Percentiles rank a stretch among this genome's conserved stretches.
These are phyloP conservation scores for Todus mexicanus DNA, from an alignment of 2,797 vertebrate genomes.

Conservation along the genomic window DNA sequence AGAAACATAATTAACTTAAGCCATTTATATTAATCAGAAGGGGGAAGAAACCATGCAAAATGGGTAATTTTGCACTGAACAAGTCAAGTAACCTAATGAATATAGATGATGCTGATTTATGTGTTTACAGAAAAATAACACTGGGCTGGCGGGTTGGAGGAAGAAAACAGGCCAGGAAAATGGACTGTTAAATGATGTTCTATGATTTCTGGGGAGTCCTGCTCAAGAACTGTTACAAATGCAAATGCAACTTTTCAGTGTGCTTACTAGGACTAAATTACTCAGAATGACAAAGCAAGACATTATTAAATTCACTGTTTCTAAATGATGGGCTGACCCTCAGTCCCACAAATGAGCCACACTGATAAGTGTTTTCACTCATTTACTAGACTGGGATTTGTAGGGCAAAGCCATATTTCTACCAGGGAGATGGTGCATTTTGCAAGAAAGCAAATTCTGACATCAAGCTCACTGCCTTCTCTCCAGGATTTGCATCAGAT, in stretches of 20 bases:
- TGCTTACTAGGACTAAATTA: constrained; percentile 11
- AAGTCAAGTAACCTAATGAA: constrained; percentile 69
- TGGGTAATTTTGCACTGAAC: constrained; percentile 68
- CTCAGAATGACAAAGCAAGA: background rate
- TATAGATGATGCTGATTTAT: constrained; percentile 77
- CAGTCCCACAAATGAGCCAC: background rate
- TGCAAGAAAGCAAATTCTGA: background rate
- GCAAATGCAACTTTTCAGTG: background rate
- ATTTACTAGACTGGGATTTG: background rate
- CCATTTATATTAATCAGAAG: constrained; percentile 80
- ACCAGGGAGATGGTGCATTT: background rate
- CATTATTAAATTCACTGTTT: background rate
- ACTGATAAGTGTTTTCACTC: background rate
- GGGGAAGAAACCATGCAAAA: constrained; percentile 66
- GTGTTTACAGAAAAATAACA: constrained; percentile 69
- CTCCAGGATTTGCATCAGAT: background rate
- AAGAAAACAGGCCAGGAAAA: constrained; percentile 27
- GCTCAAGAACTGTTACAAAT: constrained; percentile 24
- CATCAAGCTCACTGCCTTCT: background rate
- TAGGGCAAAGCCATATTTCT: background rate
- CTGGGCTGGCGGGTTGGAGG: background rate
- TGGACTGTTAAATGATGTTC: constrained; percentile 42
- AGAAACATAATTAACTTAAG: constrained; percentile 77
- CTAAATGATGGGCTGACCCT: background rate
- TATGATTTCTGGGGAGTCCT: constrained; percentile 17